These are phyloP conservation scores for Erpornis zantholeuca DNA, from an alignment of 2,113 vertebrate species.

Conservation along the genomic window DNA sequence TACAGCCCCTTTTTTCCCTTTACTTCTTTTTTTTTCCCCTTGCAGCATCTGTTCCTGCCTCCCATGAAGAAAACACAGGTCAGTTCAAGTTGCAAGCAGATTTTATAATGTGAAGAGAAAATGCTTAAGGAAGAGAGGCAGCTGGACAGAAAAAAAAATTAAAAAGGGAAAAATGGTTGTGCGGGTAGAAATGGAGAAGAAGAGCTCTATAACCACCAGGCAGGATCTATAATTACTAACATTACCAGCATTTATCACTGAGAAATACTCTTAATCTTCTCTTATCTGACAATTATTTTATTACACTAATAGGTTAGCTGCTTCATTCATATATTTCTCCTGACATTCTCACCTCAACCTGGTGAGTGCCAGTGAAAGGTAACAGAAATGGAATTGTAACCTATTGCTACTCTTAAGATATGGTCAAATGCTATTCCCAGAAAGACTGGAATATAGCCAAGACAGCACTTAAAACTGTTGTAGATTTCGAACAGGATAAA, in stretches of 20 bases:
- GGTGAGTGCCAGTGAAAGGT: not conserved
- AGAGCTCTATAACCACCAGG: not conserved
- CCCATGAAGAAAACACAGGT: not conserved
- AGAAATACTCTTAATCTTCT: not conserved
- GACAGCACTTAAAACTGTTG: not conserved
- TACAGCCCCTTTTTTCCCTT: not conserved
- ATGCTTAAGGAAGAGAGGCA: not conserved
- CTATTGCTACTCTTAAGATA: not conserved
- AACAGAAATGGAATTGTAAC: not conserved
- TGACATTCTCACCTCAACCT: not conserved
- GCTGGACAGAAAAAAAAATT: not conserved
- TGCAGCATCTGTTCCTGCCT: not conserved
- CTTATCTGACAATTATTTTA: not conserved
- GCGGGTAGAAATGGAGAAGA: not conserved
- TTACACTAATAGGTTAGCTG: not conserved
- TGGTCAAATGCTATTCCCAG: not conserved
- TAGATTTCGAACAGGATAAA: not conserved
- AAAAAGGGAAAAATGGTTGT: not conserved
- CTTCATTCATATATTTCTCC: not conserved
- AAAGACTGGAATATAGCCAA: not conserved
- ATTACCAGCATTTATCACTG: not conserved
- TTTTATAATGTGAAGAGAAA: not conserved
- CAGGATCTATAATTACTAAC: not conserved
- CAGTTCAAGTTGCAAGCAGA: not conserved
- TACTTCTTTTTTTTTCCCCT: not conserved